Conservation (phyloP, 1,140 invertebrate genomes). For the Chionoecetes opilio region DNA sequence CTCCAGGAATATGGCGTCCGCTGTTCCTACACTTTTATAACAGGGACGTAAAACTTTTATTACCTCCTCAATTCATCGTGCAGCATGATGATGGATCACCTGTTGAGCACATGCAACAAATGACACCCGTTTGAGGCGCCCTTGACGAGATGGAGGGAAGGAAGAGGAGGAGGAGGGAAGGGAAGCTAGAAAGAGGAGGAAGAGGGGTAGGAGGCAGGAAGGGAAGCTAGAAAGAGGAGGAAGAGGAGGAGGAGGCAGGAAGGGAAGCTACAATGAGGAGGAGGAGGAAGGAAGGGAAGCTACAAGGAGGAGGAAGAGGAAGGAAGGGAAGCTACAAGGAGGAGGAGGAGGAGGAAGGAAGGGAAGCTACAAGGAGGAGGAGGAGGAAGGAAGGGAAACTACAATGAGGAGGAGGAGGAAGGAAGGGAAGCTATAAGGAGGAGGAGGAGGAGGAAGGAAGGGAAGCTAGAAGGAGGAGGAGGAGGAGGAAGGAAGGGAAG, state of each 20-base stretch:
- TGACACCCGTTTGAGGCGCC: slow-evolving; percentile 56
- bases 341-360: not conserved
- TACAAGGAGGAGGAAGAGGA: not conserved
- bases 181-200: not conserved
- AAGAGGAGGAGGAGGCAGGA: not conserved
- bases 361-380: not conserved
- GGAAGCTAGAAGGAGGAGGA: not conserved
- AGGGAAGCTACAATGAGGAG: not conserved
- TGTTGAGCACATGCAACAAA: slow-evolving; percentile 73
- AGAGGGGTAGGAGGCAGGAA: not conserved
- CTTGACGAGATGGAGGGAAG: not conserved
- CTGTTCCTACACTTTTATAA: slow-evolving; percentile 67
- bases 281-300: not conserved
- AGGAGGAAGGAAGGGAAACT: not conserved
- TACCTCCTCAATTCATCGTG: slow-evolving; percentile 70
- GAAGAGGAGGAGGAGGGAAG: not conserved
- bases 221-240: not conserved
- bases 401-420: not conserved
- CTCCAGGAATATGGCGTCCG: slow-evolving; percentile 57
- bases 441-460: not conserved
- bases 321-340: not conserved
- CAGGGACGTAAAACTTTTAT: slow-evolving; percentile 71
- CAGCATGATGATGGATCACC: slow-evolving; percentile 73
- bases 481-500: not conserved
- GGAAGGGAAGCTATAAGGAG: no score